phyloP scores from a whole-genome alignment of 2,113 vertebrate genomes.

The Forbesichthys agassizii region DNA sequence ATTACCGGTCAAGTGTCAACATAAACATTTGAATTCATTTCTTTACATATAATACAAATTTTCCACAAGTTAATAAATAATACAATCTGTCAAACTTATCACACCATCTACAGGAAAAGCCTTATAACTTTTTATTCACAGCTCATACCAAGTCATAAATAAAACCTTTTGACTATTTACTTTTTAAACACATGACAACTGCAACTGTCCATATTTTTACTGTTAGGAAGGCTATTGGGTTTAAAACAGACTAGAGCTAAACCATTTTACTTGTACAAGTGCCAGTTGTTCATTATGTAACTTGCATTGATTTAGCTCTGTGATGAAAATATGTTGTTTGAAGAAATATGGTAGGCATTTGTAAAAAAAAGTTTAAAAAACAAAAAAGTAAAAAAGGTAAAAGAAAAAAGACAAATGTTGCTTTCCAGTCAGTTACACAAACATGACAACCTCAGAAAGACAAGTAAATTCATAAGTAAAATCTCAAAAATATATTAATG shows the following conservation, averaged over 20 bases:
- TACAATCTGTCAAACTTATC: slow-evolving; percentile 75
- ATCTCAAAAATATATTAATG: slow-evolving; percentile 24
- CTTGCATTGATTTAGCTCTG: slow-evolving; percentile 16
- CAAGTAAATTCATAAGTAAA: slow-evolving; percentile 30
- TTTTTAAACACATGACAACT: slow-evolving; percentile 54
- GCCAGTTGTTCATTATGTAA: slow-evolving; percentile 26
- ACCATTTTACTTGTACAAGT: slow-evolving; percentile 22
- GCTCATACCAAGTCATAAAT: slow-evolving; percentile 64
- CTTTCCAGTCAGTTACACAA: slow-evolving; percentile 45
- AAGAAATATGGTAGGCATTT: slow-evolving; percentile 26
- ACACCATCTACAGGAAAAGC: slow-evolving; percentile 65
- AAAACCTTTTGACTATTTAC: slow-evolving; percentile 34
- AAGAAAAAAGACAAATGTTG: slow-evolving; percentile 28
- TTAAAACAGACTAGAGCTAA: slow-evolving; percentile 31
- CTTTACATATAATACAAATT: slow-evolving; percentile 83
- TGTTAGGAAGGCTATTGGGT: slow-evolving; percentile 47
- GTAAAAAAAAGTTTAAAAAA: slow-evolving; percentile 47
- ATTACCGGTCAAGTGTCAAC: slow-evolving; percentile 69
- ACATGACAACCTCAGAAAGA: slow-evolving; percentile 31
- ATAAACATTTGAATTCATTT: slow-evolving; percentile 79
- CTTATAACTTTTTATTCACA: slow-evolving; percentile 64
- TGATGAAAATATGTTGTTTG: slow-evolving; percentile 23
- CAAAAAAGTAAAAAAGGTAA: slow-evolving; percentile 30
- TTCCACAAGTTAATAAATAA: slow-evolving; percentile 83
- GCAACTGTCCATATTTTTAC: slow-evolving; percentile 40